phyloP scores from a whole-genome alignment of 1,140 invertebrate species.

The Popillia japonica region DNA sequence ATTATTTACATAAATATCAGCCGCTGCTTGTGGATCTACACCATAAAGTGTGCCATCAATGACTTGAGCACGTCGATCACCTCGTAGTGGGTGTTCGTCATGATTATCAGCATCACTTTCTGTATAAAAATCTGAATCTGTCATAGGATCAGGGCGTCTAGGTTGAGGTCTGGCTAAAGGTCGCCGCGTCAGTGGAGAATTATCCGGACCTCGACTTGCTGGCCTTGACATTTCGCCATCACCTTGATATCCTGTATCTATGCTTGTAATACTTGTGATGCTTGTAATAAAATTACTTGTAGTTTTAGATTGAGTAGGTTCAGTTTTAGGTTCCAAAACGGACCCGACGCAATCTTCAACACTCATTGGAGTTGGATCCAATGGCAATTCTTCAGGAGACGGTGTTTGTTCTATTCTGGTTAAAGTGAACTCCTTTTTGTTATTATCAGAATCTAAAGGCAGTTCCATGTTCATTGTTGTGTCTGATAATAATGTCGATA shows the following conservation, averaged over 20 bases:
- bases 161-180: slow-evolving; percentile 55
- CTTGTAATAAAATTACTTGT: slow-evolving; percentile 79
- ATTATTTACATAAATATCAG: slow-evolving; percentile 63
- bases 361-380: slow-evolving; percentile 69
- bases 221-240: slow-evolving; percentile 84
- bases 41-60: slow-evolving; percentile 86
- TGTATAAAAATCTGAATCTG: slow-evolving; percentile 88
- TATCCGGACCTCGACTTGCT: slow-evolving; percentile 77
- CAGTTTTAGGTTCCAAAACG: slow-evolving; percentile 62
- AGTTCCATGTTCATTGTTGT: slow-evolving; percentile 68
- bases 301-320: slow-evolving; percentile 67
- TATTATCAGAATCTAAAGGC: slow-evolving; percentile 60
- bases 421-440: slow-evolving; percentile 46
- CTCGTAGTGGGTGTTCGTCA: slow-evolving; percentile 72
- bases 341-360: slow-evolving; percentile 54
- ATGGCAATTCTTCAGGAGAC: slow-evolving; percentile 81
- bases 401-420: slow-evolving; percentile 75
- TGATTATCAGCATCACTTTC: slow-evolving; percentile 84
- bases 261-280: slow-evolving; percentile 84
- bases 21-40: slow-evolving; percentile 62
- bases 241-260: slow-evolving; percentile 86
- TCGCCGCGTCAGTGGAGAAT: slow-evolving; percentile 64
- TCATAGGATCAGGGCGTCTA: slow-evolving; percentile 80
- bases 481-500: slow-evolving; percentile 58
- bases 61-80: slow-evolving; percentile 76